Evolutionary conservation across 2,113 vertebrate species (phyloP), one percentile per base, ranked within the genome.

Genomic region (Nothocercus nigrocapillus): DNA sequence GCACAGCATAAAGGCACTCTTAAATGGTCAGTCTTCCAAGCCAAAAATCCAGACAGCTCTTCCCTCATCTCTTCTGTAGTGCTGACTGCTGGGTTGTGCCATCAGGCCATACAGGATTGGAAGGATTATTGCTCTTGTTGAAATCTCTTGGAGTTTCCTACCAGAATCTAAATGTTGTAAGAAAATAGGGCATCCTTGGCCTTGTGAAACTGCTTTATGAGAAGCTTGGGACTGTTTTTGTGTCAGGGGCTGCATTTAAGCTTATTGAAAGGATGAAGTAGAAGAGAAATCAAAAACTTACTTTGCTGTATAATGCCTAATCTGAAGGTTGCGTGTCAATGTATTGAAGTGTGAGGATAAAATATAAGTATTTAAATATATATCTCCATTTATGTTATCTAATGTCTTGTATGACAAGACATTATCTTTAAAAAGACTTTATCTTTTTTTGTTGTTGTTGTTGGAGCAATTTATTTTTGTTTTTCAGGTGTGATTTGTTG

Each of bases 251-350:
- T 72, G 38, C 42, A 56, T 78, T 58, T 69, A 75, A 81, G 42
- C 28, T 42, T 0, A 4, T 30, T 7, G 7, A 42, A 44, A 3
- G 1, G 10, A 6, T 8, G 34, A 28, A 20, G 11, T 13, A 51
- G 8, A 40, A 49, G 25, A 4, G 7, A 40, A 67, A 58, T 25
- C 4, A 54, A 38, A 79, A 90, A 62, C 69, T 21, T 17, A 54
- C 6, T 9, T 73, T 80, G 36, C 42, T 58, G 36, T 13, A 4
- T 13, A 47, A 6, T 68, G 16, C 8, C 21, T 51, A 36, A 77
- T 76, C 30, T 51, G 20, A 82, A 82, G 10, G 18, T 78, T 40
- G 53, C 16, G 34, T 6, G 6, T 66, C 12, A 21, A 11, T 34
- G 12, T 30, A 16, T 63, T 6, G 68, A 66, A 42, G 21, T 53